Evolutionary conservation across 53 echinoderm and acorn worm genomes (phyloP), one percentile per base, ranked within the genome.

Genomic region (Holothuria scabra): DNA sequence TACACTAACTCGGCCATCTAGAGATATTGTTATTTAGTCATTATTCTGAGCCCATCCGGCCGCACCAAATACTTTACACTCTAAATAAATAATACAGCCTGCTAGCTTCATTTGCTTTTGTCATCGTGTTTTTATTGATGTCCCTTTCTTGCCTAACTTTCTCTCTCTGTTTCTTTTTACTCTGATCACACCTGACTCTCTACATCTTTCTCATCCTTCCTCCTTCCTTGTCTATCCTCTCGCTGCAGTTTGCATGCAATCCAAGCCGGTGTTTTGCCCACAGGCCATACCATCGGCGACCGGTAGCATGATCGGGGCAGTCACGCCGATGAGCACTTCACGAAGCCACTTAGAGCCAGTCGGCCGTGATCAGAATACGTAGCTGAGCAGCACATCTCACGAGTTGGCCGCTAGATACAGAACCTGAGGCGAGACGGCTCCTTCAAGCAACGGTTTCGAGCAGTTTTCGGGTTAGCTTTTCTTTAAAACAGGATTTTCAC

Each of bases 301-400:
- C 79, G 79, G 79, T 79, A 79, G 79, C 56, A 30, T 57, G 79
- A 79, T 56, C 56, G 30, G 57, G 79, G 59, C 79, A 59, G 59
- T 79, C 56, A 56, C 79, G 79, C 59, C 55, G 79, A 56, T 32
- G 56, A 59, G 56, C 79, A 79, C 79, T 79, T 33, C 59, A 79
- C 79, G 55, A 58, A 58, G 57, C 59, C 79, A 58, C 79, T 79
- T 59, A 56, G 25, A 31, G 57, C 20, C 56, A 59, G 56, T 57
- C 79, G 79, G 59, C 49, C 79, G 79, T 79, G 79, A 56, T 79
- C 59, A 18, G 79, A 79, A 79, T 79, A 79, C 58, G 55, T 79
- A 79, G 79, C 23, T 20, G 49, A 79, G 79, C 55, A 31, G 32
- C 59, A 32, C 59, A 21, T 79, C 57, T 79, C 33, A 19, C 72